Evolutionary conservation across 2,113 vertebrate genomes (phyloP).

Genomic region (Albula goreensis): DNA sequence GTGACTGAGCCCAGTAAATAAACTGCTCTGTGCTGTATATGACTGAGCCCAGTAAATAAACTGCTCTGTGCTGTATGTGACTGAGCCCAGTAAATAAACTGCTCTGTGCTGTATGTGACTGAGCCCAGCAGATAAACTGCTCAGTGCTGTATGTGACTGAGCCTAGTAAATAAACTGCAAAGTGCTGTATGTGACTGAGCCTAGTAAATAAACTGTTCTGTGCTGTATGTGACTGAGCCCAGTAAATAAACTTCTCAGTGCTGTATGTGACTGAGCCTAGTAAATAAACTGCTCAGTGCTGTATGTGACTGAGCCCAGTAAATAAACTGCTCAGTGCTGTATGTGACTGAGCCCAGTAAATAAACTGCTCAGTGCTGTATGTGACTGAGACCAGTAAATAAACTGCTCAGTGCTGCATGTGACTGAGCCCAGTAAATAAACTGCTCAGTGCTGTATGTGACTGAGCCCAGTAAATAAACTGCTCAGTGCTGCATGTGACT

Average conservation of each 20-base stretch:
- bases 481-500: slow-evolving; percentile 2
- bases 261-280: slow-evolving; percentile 18
- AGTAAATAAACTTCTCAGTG: too few relatives aligned
- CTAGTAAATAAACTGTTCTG: not conserved
- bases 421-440: slow-evolving; percentile 8
- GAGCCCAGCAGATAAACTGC: too few relatives aligned
- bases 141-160: slow-evolving; percentile 16
- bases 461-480: too few relatives aligned
- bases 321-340: not conserved
- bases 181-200: slow-evolving; percentile 17
- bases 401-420: not conserved
- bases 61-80: slow-evolving; percentile 10
- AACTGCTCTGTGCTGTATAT: not conserved
- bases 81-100: slow-evolving; percentile 8
- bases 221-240: not conserved
- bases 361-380: not conserved
- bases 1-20: slow-evolving; percentile 19
- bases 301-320: too few relatives aligned
- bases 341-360: slow-evolving; percentile 18
- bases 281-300: not conserved
- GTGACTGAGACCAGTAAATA: too few relatives aligned
- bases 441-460: not conserved
- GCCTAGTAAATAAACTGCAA: not conserved
- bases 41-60: too few relatives aligned
- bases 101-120: not conserved